Evolutionary conservation across 2,888 invertebrate genomes (phyloP).

Genomic region (Ennomos fuscantarius): DNA sequence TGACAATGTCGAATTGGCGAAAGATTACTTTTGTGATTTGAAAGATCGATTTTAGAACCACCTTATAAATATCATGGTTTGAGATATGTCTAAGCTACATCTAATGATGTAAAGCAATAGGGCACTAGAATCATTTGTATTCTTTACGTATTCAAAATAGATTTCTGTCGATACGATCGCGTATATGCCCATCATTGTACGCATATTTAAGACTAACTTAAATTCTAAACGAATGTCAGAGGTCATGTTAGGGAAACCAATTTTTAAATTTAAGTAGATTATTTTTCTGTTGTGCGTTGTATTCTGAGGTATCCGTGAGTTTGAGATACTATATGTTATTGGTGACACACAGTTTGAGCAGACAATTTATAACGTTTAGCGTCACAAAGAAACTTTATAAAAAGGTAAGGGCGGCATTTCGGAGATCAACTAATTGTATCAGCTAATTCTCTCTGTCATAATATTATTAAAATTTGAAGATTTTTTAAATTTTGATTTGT

Average conservation of each 20-base stretch:
- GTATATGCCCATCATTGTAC: constrained; percentile 20
- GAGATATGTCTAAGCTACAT: constrained; percentile 44
- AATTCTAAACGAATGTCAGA: constrained; percentile 18
- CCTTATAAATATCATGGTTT: constrained; percentile 45
- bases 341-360: constrained; percentile 29
- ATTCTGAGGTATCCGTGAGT: constrained; percentile 24
- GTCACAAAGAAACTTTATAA: not conserved
- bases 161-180: constrained; percentile 9
- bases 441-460: no score
- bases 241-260: constrained; percentile 33
- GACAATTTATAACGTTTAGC: constrained; percentile 1
- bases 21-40: not conserved
- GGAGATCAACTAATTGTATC: no score
- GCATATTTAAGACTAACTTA: constrained; percentile 22
- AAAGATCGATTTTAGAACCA: constrained; percentile 9
- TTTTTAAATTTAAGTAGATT: constrained; percentile 22
- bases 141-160: constrained; percentile 30
- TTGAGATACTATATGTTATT: constrained; percentile 17
- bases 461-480: no score
- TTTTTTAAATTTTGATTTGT: no score
- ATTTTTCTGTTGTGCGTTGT: constrained; percentile 37
- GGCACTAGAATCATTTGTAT: constrained; percentile 23
- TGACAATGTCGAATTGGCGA: no score
- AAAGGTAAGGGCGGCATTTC: no score
- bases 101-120: constrained; percentile 27